phyloP scores from a whole-genome alignment of 1,140 invertebrate genomes.

The Nautilus pompilius region DNA sequence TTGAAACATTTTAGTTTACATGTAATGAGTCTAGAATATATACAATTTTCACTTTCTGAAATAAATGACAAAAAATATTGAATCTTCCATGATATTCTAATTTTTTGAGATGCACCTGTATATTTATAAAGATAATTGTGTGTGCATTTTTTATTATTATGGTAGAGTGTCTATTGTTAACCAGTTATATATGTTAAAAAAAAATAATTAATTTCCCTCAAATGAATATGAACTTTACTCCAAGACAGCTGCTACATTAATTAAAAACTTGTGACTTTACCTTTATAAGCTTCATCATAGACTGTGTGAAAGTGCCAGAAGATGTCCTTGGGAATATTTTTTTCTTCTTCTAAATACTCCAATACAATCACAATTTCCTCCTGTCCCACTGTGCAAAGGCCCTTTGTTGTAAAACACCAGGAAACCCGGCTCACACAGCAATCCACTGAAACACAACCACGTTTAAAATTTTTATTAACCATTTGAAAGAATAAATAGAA shows the following conservation, averaged over 20 bases:
- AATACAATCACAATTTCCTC: constrained; percentile 81
- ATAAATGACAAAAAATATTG: too few species aligned
- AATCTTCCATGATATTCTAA: too few species aligned
- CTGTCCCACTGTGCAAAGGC: constrained; percentile 78
- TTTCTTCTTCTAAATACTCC: constrained; percentile 70
- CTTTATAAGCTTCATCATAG: constrained; percentile 75
- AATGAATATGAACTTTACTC: too few species aligned
- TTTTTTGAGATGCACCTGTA: background rate
- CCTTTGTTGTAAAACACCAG: constrained; percentile 78
- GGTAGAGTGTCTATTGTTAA: background rate
- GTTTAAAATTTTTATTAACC: too few species aligned
- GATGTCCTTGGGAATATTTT: constrained; percentile 71
- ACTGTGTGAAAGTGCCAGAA: constrained; percentile 74
- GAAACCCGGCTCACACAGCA: constrained; percentile 78
- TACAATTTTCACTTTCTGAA: too few species aligned
- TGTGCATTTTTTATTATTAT: background rate
- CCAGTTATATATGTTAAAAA: too few species aligned
- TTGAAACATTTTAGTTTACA: too few species aligned
- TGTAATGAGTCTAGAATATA: too few species aligned
- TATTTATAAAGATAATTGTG: background rate
- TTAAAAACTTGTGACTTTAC: too few species aligned
- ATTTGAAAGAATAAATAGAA: too few species aligned
- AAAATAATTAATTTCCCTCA: too few species aligned
- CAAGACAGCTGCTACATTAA: too few species aligned
- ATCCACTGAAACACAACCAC: constrained; percentile 66